Evolutionary conservation across 2,888 invertebrate species (phyloP), one percentile per base, ranked within the genome.

Genomic region (Xanthia icteritia): DNA sequence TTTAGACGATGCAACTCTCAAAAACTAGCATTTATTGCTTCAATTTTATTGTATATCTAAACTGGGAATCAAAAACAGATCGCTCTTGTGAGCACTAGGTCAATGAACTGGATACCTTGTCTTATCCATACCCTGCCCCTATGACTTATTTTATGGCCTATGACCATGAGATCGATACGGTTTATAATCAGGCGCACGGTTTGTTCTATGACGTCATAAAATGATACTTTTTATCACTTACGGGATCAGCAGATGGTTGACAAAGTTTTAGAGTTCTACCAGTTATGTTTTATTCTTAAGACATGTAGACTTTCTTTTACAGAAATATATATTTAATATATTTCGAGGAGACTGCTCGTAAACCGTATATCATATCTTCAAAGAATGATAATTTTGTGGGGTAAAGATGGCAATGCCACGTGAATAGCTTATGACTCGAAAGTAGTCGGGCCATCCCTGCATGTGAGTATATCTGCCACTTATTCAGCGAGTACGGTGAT

Each of bases 131-230:
- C 84, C 6, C 79, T 20, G 2, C 36, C 8, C 8, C n/a, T 23
- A 51, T 58, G 56, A 6, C 68, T 70, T 69, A n/a, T 82, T 86
- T 88, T 87, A 87, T 42, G 70, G 56, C 61, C 77, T 31, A 74
- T 31, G 67, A 76, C 86, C 76, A 76, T 73, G 69, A 79, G 70
- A 81, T 84, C 82, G 71, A 84, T 81, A 84, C 73, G 81, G 56
- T 76, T 79, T 85, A 86, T 85, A 83, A 85, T 87, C 81, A 83
- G 76, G 73, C 65, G 72, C 86, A 86, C 81, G 84, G 77, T 85
- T 78, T 85, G 73, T 73, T 72, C 73, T 79, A 85, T 83, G 77
- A 79, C 80, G 69, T 61, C 75, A 85, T 82, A 85, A 85, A 77
- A 70, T 73, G 4, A 83, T 81, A 81, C 85, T 73, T 83, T 85